Evolutionary conservation across 2,888 invertebrate species (phyloP).

Genomic region (Orchesella flavescens): DNA sequence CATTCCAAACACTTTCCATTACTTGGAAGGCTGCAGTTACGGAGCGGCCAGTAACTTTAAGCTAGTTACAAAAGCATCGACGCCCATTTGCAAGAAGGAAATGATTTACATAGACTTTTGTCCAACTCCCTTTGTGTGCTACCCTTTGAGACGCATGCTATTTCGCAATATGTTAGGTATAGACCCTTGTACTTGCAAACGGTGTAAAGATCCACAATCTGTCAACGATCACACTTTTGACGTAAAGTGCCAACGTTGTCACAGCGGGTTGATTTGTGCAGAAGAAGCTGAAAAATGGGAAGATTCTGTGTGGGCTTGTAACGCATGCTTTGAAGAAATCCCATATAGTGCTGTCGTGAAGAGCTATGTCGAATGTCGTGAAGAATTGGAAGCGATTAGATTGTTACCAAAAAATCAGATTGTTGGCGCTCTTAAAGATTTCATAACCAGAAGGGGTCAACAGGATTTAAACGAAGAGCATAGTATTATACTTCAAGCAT

Average conservation of each 20-base stretch:
- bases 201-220: slow-evolving; percentile 60
- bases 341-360: slow-evolving; percentile 53
- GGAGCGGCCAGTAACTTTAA: slow-evolving; percentile 58
- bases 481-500: slow-evolving; percentile 65
- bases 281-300: slow-evolving; percentile 64
- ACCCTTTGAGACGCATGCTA: slow-evolving; percentile 53
- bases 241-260: slow-evolving; percentile 65
- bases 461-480: slow-evolving; percentile 65
- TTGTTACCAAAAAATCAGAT: slow-evolving; percentile 11
- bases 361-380: slow-evolving; percentile 44
- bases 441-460: slow-evolving; percentile 49
- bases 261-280: slow-evolving; percentile 62
- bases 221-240: slow-evolving; percentile 61
- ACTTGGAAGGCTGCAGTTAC: slow-evolving; percentile 58
- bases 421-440: slow-evolving; percentile 46
- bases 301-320: slow-evolving; percentile 69
- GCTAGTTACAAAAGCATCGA: slow-evolving; percentile 67
- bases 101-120: slow-evolving; percentile 68
- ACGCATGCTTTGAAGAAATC: slow-evolving; percentile 67
- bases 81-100: slow-evolving; percentile 65
- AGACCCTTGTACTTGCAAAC: slow-evolving; percentile 62
- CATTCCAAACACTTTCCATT: slow-evolving; percentile 71
- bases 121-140: slow-evolving; percentile 68
- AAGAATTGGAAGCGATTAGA: slow-evolving; percentile 24
- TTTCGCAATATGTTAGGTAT: slow-evolving; percentile 64